A percentile compares a stretch with the other conserved stretches of the same genome.
Evolutionary conservation across 2,797 vertebrate species (phyloP).

Genomic region (Danio choprae): DNA sequence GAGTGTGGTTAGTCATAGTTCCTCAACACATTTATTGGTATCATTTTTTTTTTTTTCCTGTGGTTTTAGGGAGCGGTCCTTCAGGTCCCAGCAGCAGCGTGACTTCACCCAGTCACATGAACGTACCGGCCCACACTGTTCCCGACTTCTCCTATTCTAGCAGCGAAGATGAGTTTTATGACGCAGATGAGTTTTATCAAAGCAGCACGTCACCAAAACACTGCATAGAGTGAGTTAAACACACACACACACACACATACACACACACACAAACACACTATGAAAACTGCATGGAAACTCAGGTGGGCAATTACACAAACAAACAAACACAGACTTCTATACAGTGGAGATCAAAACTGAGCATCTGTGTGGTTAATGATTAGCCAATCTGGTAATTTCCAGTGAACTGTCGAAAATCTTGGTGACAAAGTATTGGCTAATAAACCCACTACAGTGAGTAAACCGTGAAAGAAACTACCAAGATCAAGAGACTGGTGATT

Average conservation of each 20-base stretch:
- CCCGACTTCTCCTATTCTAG: constrained; percentile 99
- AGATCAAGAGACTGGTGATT: no score
- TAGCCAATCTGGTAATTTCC: no score
- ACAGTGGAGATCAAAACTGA: no score
- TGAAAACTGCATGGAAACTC: neutral
- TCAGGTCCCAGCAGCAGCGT: constrained; percentile 94
- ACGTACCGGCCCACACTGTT: constrained; percentile 91
- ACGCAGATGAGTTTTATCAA: constrained; percentile 98
- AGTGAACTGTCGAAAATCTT: no score
- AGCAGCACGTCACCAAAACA: constrained; percentile 93
- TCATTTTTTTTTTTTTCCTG: constrained; percentile 3
- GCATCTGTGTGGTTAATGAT: no score
- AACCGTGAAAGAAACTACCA: no score
- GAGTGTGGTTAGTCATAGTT: constrained; percentile 7
- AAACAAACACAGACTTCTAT: neutral
- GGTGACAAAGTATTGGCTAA: no score
- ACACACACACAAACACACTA: neutral
- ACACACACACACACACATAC: neutral
- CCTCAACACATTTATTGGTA: neutral
- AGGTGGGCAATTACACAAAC: neutral
- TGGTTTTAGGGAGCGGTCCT: constrained; percentile 87
- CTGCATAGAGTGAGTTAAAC: constrained; percentile 89
- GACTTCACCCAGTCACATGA: constrained; percentile 92
- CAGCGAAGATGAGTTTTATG: constrained; percentile 99
- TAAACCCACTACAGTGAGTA: no score